Conservation (phyloP, 1,140 invertebrate species). For the Aphidius ervi region DNA sequence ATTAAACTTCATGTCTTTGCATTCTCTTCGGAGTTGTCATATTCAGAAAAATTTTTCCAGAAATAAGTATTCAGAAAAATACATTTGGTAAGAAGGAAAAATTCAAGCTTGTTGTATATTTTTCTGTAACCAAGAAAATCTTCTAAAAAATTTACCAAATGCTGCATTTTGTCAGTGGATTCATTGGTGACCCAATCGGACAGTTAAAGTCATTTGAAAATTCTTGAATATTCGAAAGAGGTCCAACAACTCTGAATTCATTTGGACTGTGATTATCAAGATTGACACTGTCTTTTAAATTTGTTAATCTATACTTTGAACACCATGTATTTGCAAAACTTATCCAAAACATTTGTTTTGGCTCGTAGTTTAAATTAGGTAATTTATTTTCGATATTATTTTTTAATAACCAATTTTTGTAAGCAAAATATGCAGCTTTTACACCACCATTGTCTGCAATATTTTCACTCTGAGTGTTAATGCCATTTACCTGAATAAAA, state of each 20-base stretch:
- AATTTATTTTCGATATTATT: constrained; percentile 17
- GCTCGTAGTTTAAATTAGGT: constrained; percentile 45
- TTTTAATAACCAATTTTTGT: constrained; percentile 12
- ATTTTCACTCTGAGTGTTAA: constrained; percentile 53
- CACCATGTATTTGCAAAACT: constrained; percentile 57
- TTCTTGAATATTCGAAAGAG: constrained; percentile 77
- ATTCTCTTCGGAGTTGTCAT: too few relatives aligned
- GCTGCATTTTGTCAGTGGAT: constrained; percentile 75
- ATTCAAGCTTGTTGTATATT: too few relatives aligned
- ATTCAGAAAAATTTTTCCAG: too few relatives aligned
- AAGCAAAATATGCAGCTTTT: constrained; percentile 41
- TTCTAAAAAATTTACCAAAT: constrained; percentile 65
- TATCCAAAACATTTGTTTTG: constrained; percentile 63
- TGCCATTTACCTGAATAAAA: constrained; percentile 43
- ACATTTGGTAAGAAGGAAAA: too few relatives aligned
- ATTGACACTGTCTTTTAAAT: constrained; percentile 56
- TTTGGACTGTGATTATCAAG: constrained; percentile 74
- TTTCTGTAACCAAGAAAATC: too few relatives aligned
- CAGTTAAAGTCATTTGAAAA: constrained; percentile 80
- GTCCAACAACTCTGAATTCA: constrained; percentile 73
- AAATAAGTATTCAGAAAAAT: too few relatives aligned
- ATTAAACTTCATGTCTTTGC: too few relatives aligned
- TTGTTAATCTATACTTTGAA: constrained; percentile 53
- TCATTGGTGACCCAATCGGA: constrained; percentile 70
- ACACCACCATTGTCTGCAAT: constrained; percentile 58